Evolutionary conservation across 2,113 vertebrate species (phyloP).

Genomic region (Phyllostomus discolor): DNA sequence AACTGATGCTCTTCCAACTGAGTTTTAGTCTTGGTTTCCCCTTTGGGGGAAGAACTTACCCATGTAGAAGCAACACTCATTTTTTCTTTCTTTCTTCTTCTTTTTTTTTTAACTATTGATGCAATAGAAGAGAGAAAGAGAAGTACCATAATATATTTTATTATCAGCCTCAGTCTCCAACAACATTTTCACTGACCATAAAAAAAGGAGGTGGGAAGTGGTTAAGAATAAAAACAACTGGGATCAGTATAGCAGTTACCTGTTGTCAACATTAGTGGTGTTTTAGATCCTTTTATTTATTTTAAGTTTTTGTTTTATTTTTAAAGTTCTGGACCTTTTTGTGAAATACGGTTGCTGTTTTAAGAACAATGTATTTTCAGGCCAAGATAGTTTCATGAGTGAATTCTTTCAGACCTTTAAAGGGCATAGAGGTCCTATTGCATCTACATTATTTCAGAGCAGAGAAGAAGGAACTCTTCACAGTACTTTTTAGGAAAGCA

Average conservation of each 20-base stretch:
- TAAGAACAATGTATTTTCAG: slow-evolving; percentile 3
- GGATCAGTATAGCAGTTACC: background rate
- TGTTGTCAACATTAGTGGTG: background rate
- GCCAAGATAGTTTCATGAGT: background rate
- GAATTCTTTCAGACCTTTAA: slow-evolving; percentile 32
- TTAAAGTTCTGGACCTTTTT: background rate
- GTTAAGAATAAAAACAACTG: background rate
- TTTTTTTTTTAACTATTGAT: background rate
- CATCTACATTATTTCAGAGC: background rate
- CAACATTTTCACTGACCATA: background rate
- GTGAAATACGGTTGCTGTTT: background rate
- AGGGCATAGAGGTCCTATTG: background rate
- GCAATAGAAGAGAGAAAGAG: background rate
- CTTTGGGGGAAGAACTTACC: background rate
- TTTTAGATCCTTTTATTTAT: background rate
- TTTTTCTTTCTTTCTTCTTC: background rate
- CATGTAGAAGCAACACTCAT: background rate
- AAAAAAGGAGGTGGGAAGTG: background rate
- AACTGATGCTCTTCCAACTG: background rate
- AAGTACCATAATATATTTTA: background rate
- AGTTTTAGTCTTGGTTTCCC: slow-evolving; percentile 19
- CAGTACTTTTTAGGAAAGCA: background rate
- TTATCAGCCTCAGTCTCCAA: background rate
- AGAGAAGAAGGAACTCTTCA: background rate
- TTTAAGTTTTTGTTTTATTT: slow-evolving; percentile 2